Percentiles rank a stretch among this genome's conserved stretches.
Conservation (phyloP, 2,113 vertebrate species). For the Pantherophis guttatus region DNA sequence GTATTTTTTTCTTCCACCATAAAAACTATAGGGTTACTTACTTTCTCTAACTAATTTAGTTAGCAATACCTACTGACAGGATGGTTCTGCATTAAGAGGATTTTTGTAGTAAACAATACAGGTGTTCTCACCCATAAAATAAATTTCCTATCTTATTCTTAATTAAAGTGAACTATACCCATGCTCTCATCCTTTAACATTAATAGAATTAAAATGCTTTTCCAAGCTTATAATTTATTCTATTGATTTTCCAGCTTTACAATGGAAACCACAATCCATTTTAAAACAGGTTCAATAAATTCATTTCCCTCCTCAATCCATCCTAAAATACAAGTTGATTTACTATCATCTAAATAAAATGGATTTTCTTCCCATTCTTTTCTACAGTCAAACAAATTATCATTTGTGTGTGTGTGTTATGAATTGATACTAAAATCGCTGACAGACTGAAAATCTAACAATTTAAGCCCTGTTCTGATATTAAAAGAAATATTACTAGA, state of each 20-base stretch:
- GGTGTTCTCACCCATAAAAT: background rate
- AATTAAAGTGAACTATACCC: background rate
- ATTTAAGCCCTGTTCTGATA: background rate
- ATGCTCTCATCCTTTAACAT: background rate
- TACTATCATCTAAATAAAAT: background rate
- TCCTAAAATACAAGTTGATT: background rate
- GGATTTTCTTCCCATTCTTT: background rate
- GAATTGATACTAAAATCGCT: background rate
- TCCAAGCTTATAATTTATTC: background rate
- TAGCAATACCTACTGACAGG: background rate
- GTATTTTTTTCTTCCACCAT: background rate
- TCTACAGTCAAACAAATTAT: background rate
- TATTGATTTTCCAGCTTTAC: background rate
- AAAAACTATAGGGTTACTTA: background rate
- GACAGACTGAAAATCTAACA: background rate
- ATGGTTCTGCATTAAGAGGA: background rate
- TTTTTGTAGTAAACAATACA: background rate
- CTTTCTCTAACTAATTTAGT: background rate
- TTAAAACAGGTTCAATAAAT: background rate
- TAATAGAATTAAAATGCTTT: background rate
- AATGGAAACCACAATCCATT: background rate
- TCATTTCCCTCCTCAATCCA: background rate
- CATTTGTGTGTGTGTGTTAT: background rate
- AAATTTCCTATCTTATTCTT: background rate
- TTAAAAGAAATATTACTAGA: background rate